Conservation (phyloP, 2,888 invertebrate genomes). For the Thera obeliscata region DNA sequence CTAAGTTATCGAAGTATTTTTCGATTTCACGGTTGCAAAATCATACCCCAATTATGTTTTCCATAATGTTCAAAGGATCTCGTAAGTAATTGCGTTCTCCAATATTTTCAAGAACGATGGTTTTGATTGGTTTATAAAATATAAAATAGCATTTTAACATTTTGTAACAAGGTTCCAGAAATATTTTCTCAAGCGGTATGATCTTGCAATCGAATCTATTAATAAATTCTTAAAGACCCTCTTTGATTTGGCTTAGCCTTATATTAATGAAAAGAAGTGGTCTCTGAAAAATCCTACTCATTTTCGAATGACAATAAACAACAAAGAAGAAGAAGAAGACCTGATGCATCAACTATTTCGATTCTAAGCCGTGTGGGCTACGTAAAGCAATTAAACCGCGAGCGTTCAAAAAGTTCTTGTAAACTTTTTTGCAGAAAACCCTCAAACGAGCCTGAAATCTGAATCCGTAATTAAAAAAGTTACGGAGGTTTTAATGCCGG, state of each 20-base stretch:
- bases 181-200: neutral
- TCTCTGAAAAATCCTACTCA: neutral
- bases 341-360: neutral
- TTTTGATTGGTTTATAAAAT: neutral
- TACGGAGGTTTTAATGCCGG: slow-evolving; percentile 14
- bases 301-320: neutral
- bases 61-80: slow-evolving; percentile 5
- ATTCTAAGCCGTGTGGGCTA: neutral
- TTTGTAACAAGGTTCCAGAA: neutral
- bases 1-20: slow-evolving; percentile 5
- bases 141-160: neutral
- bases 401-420: slow-evolving; percentile 8
- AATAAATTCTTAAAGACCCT: neutral
- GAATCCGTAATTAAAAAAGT: slow-evolving; percentile 32
- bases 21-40: slow-evolving; percentile 4
- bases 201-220: neutral
- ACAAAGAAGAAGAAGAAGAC: neutral
- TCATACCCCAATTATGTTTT: slow-evolving; percentile 7
- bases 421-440: slow-evolving; percentile 13
- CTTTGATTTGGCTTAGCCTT: neutral
- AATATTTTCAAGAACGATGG: neutral
- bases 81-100: neutral
- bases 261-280: neutral
- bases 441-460: slow-evolving; percentile 18
- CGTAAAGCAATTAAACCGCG: slow-evolving; percentile 2